Evolutionary conservation across 2,888 invertebrate genomes (phyloP).

Genomic region (Anagyrus pseudococci): DNA sequence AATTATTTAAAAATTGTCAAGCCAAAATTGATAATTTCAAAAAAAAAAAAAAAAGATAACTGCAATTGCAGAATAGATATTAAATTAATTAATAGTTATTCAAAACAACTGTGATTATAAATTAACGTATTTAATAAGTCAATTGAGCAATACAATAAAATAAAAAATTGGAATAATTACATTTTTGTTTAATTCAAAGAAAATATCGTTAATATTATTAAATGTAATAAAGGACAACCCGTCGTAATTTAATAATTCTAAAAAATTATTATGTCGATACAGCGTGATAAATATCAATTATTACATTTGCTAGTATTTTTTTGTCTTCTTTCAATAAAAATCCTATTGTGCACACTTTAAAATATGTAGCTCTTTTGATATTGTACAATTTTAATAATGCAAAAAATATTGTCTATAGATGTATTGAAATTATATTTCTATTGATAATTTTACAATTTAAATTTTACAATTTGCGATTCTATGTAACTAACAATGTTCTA

Average conservation of each 20-base stretch:
- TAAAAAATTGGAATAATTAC: slow-evolving; percentile 3
- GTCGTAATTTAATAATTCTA: slow-evolving; percentile 6
- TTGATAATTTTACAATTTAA: no score
- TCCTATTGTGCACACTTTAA: no score
- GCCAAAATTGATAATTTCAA: not conserved
- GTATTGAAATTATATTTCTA: no score
- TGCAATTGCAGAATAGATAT: not conserved
- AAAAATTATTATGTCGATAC: slow-evolving; percentile 29
- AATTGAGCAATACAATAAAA: slow-evolving; percentile 1
- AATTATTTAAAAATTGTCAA: not conserved
- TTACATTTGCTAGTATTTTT: no score
- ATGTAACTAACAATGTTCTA: no score
- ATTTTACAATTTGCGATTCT: no score
- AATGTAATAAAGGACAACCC: slow-evolving; percentile 8
- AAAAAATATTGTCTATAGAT: no score
- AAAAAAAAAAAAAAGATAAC: no score
- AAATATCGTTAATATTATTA: not conserved
- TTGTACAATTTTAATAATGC: no score
- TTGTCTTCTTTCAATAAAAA: no score
- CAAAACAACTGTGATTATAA: not conserved
- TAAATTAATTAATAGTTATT: not conserved
- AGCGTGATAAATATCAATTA: no score
- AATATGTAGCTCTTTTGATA: no score
- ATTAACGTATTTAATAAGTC: not conserved
- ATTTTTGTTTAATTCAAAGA: not conserved